A percentile compares a stretch with the other conserved stretches of the same genome.
Evolutionary conservation across 92 coral and sea anemone species (phyloP).

Genomic region (Plumapathes pennacea): DNA sequence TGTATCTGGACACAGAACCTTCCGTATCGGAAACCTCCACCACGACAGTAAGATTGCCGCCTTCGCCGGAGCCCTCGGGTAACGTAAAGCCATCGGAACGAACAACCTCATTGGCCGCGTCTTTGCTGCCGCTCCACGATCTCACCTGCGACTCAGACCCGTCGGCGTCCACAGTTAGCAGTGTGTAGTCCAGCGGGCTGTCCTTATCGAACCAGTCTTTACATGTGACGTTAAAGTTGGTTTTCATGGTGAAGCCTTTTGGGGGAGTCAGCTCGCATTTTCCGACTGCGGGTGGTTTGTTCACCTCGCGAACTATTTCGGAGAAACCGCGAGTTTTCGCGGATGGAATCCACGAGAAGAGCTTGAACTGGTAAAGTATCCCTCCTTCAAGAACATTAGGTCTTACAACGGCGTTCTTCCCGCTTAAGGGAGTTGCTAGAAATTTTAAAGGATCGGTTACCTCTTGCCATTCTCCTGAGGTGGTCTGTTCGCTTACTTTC

Average conservation of each 20-base stretch:
- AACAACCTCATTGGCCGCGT: too few species aligned
- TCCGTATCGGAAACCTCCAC: slow-evolving; percentile 44
- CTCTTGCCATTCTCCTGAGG: neutral
- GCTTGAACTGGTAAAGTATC: slow-evolving; percentile 15
- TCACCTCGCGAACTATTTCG: slow-evolving; percentile 27
- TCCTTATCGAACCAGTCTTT: slow-evolving; percentile 45
- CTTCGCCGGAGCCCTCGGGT: slow-evolving; percentile 25
- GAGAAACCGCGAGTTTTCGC: slow-evolving; percentile 30
- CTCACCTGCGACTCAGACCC: neutral
- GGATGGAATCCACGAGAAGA: slow-evolving; percentile 19
- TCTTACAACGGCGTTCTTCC: slow-evolving; percentile 48
- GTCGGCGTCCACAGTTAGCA: neutral
- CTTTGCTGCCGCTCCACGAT: too few species aligned
- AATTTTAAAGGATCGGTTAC: slow-evolving; percentile 1
- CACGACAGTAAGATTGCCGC: slow-evolving; percentile 12
- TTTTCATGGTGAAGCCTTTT: slow-evolving; percentile 35
- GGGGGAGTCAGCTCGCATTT: slow-evolving; percentile 47
- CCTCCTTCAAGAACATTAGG: slow-evolving; percentile 47
- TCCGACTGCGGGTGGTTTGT: slow-evolving; percentile 46
- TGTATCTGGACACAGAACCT: slow-evolving; percentile 23
- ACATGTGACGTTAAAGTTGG: slow-evolving; percentile 35
- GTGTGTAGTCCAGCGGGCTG: slow-evolving; percentile 41
- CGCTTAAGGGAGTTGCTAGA: slow-evolving; percentile 11
- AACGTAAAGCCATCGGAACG: too few species aligned
- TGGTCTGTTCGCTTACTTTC: too few species aligned